Base-by-base conservation (phyloP, 2,797 vertebrate genomes). In the Apogon talboti region DNA sequence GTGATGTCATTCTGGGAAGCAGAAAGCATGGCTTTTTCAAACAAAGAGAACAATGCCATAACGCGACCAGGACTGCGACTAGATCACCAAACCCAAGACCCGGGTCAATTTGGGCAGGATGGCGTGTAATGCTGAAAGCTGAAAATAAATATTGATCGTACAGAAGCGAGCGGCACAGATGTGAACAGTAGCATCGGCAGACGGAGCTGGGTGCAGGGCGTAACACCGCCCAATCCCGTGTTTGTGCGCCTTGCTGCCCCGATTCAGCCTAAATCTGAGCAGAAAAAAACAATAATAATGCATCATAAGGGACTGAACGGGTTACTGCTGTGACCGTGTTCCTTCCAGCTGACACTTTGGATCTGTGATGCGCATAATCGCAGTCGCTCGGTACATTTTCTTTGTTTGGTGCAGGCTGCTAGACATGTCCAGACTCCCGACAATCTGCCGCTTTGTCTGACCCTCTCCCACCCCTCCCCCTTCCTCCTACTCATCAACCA, bases 41-140 rank as follows among this genome's bases (percentile, higher is more conserved):
- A 98, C 96, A 98, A 98, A 98, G 96, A 91, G 96, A 97, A 98
- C 97, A 98, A 98, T 96, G 94, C 94, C 87, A 40, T 79, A 83
- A 85, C 50, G 87, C 65, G 64, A 56, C 62, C 77, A 82, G 78
- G 75, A 51, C 74, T 51, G 80, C 68, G 47, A 24, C 63, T 63
- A 62, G 9, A 48, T 9, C 45, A 37, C 40, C 49, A 2, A 56
- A 52, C 44, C 67, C 30, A 19, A 40, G 24, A 53, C 72, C 5
- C 0, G 7, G 1, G 12, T 5, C 6, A 16, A 24, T 2, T 4
- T 0, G 0, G 19, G 10, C 3, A 33, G 1, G 1, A 0, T 16
- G 15, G 1, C 0, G 49, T 13, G 0, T 7, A 1, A 28, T 51
- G 49, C 35, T 19, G 18, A 3, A 7, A 38, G 19, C 2, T 1